phyloP scores from a whole-genome alignment of 2,888 invertebrate species.

The Empis stercorea region DNA sequence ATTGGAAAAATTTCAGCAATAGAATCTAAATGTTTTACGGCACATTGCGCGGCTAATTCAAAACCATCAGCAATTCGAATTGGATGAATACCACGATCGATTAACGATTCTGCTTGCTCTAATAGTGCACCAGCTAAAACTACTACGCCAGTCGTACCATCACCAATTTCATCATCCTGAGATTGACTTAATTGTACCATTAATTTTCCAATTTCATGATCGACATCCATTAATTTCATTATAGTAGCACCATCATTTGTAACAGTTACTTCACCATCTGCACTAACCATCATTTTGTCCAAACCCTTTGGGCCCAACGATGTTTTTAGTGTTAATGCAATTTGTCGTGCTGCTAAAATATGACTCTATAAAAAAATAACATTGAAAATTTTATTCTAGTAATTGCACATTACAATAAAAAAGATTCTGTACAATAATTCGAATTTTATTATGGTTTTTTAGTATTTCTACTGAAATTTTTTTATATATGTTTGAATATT shows the following conservation, averaged over 20 bases:
- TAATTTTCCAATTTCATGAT: slow-evolving; percentile 94
- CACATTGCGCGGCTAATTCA: slow-evolving; percentile 87
- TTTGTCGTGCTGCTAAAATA: slow-evolving; percentile 90
- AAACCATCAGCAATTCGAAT: slow-evolving; percentile 98
- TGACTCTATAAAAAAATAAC: slow-evolving; percentile 62
- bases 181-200: slow-evolving; percentile 97
- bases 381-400: not conserved
- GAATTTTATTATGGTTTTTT: too few species aligned
- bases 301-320: slow-evolving; percentile 95
- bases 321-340: slow-evolving; percentile 78
- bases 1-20: slow-evolving; percentile 86
- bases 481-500: too few species aligned
- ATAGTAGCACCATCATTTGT: slow-evolving; percentile 99
- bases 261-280: slow-evolving; percentile 94
- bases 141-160: slow-evolving; percentile 98
- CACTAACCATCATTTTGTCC: slow-evolving; percentile 94
- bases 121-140: slow-evolving; percentile 70
- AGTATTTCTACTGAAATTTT: too few species aligned
- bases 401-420: too few species aligned
- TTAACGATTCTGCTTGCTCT: slow-evolving; percentile 82
- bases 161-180: slow-evolving; percentile 99
- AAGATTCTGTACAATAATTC: too few species aligned
- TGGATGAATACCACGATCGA: slow-evolving; percentile 97
- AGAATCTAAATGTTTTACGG: slow-evolving; percentile 70
- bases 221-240: slow-evolving; percentile 96